phyloP scores from a whole-genome alignment of 2,797 vertebrate species.

The Coccyzus lansbergi region DNA sequence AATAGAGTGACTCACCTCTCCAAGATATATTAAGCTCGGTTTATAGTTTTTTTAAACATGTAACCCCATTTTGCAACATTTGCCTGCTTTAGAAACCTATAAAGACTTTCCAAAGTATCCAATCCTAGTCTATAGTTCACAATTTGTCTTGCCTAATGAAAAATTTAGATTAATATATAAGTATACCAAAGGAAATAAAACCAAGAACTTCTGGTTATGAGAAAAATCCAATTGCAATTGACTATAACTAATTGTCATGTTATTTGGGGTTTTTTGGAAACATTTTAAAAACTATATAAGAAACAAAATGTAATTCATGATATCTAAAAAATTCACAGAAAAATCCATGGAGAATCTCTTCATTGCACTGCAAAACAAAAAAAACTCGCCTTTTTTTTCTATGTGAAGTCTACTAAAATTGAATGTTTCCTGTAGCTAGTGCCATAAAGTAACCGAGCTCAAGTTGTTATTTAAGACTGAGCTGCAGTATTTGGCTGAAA shows the following conservation, averaged over 20 bases:
- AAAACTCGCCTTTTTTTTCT: neutral
- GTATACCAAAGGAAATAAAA: neutral
- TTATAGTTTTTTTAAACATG: neutral
- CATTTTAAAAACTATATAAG: neutral
- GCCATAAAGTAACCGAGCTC: neutral
- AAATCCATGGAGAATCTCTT: neutral
- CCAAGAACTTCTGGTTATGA: neutral
- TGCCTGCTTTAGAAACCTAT: neutral
- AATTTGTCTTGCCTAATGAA: neutral
- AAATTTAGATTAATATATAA: neutral
- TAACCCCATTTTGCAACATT: neutral
- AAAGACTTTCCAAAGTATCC: neutral
- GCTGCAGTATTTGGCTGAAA: neutral
- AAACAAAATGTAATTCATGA: neutral
- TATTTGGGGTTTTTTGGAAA: neutral
- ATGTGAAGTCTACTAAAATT: neutral
- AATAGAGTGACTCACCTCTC: rapidly evolving
- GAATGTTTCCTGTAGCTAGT: neutral
- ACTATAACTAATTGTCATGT: neutral
- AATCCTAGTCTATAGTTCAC: neutral
- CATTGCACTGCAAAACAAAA: rapidly evolving
- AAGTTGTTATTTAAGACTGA: neutral
- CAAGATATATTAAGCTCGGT: neutral
- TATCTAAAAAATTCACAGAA: neutral
- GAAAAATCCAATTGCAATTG: neutral